Evolutionary conservation across 2,797 vertebrate genomes (phyloP).

Genomic region (Gadopsis bispinosus): DNA sequence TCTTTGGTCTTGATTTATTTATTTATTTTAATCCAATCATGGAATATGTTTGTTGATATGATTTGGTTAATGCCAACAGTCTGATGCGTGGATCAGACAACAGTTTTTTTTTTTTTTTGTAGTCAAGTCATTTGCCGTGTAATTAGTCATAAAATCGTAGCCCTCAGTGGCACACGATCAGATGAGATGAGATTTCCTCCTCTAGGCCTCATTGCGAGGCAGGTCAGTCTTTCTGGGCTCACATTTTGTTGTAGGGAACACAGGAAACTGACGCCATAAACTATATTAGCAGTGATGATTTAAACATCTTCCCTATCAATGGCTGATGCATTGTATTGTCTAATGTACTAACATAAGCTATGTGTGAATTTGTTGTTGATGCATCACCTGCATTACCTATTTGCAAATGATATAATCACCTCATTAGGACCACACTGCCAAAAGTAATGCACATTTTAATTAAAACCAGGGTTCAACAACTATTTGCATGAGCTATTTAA

Average conservation of each 20-base stretch:
- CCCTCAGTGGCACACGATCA: slow-evolving; percentile 43
- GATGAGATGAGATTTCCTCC: slow-evolving; percentile 42
- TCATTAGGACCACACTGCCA: slow-evolving; percentile 76
- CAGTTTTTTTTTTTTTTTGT: slow-evolving; percentile 29
- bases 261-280: slow-evolving; percentile 45
- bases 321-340: slow-evolving; percentile 78
- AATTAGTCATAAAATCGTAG: slow-evolving; percentile 48
- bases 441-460: slow-evolving; percentile 66
- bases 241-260: slow-evolving; percentile 15
- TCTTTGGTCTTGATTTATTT: slow-evolving; percentile 25
- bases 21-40: slow-evolving; percentile 57
- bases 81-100: slow-evolving; percentile 47
- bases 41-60: slow-evolving; percentile 59
- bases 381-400: slow-evolving; percentile 75
- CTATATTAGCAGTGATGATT: slow-evolving; percentile 40
- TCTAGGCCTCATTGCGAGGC: slow-evolving; percentile 17
- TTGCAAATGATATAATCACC: slow-evolving; percentile 69
- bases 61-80: slow-evolving; percentile 55
- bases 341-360: slow-evolving; percentile 80
- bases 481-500: slow-evolving; percentile 64
- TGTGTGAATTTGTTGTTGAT: slow-evolving; percentile 79
- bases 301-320: slow-evolving; percentile 64
- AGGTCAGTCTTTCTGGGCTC: slow-evolving; percentile 40
- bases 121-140: slow-evolving; percentile 42
- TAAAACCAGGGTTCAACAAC: slow-evolving; percentile 18